Evolutionary conservation across 2,888 invertebrate species (phyloP).

Genomic region (Stegana nigrithorax): DNA sequence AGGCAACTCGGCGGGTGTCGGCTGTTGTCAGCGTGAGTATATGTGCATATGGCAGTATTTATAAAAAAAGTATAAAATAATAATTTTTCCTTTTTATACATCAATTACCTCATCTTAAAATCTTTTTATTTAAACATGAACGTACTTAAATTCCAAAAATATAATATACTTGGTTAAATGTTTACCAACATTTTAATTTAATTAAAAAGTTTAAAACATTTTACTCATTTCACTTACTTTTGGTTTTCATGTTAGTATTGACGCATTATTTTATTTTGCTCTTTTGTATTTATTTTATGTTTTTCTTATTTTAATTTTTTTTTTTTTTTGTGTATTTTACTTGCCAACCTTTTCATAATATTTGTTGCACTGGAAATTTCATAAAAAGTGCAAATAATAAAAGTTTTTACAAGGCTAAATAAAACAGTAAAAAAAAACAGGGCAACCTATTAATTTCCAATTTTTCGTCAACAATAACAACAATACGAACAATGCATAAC

Average conservation of each 20-base stretch:
- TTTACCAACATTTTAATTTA: too few relatives aligned
- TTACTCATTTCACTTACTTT: too few relatives aligned
- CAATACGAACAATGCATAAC: neutral
- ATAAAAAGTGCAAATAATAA: neutral
- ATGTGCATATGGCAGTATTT: too few relatives aligned
- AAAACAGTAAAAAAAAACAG: neutral
- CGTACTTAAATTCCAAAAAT: too few relatives aligned
- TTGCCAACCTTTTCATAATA: neutral
- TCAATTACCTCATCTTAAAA: too few relatives aligned
- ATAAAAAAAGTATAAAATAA: too few relatives aligned
- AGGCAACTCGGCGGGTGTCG: too few relatives aligned
- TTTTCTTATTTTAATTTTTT: neutral
- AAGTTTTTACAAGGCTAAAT: neutral
- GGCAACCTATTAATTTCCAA: neutral
- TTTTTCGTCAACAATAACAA: slow-evolving; percentile 2
- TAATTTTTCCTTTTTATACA: too few relatives aligned
- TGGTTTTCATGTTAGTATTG: neutral
- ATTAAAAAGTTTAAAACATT: too few relatives aligned
- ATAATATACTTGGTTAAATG: too few relatives aligned
- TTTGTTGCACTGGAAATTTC: neutral
- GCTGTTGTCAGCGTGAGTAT: too few relatives aligned
- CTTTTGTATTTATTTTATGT: neutral
- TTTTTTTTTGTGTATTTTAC: neutral
- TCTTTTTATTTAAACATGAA: too few relatives aligned
- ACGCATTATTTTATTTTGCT: neutral